Base-by-base conservation (phyloP, 2,113 vertebrate species). In the Zapus hudsonius region DNA sequence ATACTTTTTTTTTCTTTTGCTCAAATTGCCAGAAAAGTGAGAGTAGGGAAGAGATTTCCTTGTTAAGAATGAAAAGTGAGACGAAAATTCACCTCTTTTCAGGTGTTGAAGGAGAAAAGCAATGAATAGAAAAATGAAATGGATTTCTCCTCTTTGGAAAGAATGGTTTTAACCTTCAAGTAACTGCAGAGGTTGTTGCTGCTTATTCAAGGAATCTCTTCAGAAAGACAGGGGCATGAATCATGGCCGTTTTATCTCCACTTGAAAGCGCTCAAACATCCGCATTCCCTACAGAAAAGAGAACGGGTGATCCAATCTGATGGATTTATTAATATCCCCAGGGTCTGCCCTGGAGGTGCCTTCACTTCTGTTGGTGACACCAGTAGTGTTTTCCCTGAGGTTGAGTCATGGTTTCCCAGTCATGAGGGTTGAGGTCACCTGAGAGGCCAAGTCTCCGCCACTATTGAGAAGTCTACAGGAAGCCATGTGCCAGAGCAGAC, bases 81-180 rank as follows among this genome's bases (percentile, higher is more conserved):
- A 16, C 6, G 13, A 23, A 31, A 47, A 33, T 47, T 73, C 74
- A 72, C 89, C 87, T 95, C 69, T 84, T 82, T 73, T 87, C n/a
- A n/a, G 87, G 69, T 73, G 84, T 59, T 90, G 66, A 96, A 97
- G 96, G 92, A 97, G 95, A 97, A 97, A 97, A 92, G 75, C 16
- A 2, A 93, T 74, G 95, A 97, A 89, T 67, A 97, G 88, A 87
- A 96, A 96, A 97, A 85, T 90, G 74, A 89, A 87, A 95, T 96
- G 52, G 61, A 79, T 96, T 96, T 95, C 88, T 97, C 95, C 94
- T 94, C 94, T 96, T 92, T 67, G 94, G 84, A 72, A 97, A 97
- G 92, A 95, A 95, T 91, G 96, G 94, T 95, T 97, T 97, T 95
- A 97, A 97, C 95, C 96, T 98, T 97, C 95, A 95, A 89, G 95